Base-by-base conservation (phyloP, 2,797 vertebrate genomes). In the Pelobates cultripes region DNA sequence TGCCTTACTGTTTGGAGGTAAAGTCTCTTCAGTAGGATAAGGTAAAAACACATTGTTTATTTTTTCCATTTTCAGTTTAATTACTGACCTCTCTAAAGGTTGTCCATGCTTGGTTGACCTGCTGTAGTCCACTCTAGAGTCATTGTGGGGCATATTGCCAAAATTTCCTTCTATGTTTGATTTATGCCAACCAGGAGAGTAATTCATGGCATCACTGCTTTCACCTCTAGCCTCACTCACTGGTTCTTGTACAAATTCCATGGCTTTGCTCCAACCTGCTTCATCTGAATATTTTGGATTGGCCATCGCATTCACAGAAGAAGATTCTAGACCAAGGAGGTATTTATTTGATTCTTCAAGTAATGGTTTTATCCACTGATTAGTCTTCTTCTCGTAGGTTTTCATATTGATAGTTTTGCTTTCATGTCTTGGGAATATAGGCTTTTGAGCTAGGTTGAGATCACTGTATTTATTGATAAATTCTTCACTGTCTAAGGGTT, bases 401-500 rank as follows among this genome's bases (percentile, higher is more conserved):
- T 75, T 43, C 40, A 12, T 7, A 45, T 69, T 61, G 9, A 12
- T 70, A 69, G 78, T 79, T 71, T 43, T 55, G 61, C 3, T 71
- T 43, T 55, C 71, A 43, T 69, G 76, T 81, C 88, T 89, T 17
- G 75, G 86, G 79, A 93, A 90, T 68, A 93, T 82, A 0, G 86
- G 90, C 44, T 90, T 90, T 73, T 87, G 90, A 40, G 86, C 88
- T n/a, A 98, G 91, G 80, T 92, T 86, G 70, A 96, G 92, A 89
- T 96, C 95, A 4, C 93, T 95, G 63, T 95, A 97, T 47, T 84
- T 88, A 12, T 44, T 86, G 55, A 92, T 77, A 85, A 91, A 91
- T 72, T 91, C 91, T 60, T 90, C 87, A 0, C 88, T 92, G 67
- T 90, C 87, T 0, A 72, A 89, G 80, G 43, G 0, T 75, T 82